phyloP scores from a whole-genome alignment of 2,797 vertebrate species.

The Myiotriccus ornatus region DNA sequence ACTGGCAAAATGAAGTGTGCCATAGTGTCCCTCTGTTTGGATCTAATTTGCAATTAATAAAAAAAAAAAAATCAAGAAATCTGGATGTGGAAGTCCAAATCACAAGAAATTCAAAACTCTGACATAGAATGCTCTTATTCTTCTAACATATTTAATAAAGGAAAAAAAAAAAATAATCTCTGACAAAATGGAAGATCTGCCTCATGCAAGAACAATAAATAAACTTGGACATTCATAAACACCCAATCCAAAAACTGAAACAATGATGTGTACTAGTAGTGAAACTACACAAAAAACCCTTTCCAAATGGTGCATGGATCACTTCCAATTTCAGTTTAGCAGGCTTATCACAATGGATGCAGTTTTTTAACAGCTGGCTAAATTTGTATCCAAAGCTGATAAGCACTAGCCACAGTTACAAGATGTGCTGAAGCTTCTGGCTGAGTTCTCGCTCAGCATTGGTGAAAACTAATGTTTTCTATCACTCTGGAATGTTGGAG shows the following conservation, averaged over 20 bases:
- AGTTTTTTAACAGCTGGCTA: not conserved
- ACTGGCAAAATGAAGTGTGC: not conserved
- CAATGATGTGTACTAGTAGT: not conserved
- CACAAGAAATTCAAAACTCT: not conserved
- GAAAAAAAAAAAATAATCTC: no score
- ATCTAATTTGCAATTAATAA: not conserved
- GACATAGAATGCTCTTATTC: not conserved
- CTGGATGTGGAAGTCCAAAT: not conserved
- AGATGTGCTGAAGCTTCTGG: not conserved
- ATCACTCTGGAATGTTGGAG: not conserved
- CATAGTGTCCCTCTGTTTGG: not conserved
- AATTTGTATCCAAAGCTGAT: not conserved
- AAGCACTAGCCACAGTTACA: not conserved
- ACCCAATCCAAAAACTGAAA: not conserved
- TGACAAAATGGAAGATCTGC: not conserved
- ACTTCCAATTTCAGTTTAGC: not conserved
- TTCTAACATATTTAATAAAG: not conserved
- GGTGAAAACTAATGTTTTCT: not conserved
- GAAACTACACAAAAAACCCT: not conserved
- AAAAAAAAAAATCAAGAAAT: not conserved
- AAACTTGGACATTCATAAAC: not conserved
- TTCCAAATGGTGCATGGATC: not conserved
- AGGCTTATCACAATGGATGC: not conserved
- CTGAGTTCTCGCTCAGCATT: not conserved
- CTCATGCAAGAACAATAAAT: not conserved